Base-by-base conservation (phyloP, 2,888 invertebrate species). In the Pteria penguin region DNA sequence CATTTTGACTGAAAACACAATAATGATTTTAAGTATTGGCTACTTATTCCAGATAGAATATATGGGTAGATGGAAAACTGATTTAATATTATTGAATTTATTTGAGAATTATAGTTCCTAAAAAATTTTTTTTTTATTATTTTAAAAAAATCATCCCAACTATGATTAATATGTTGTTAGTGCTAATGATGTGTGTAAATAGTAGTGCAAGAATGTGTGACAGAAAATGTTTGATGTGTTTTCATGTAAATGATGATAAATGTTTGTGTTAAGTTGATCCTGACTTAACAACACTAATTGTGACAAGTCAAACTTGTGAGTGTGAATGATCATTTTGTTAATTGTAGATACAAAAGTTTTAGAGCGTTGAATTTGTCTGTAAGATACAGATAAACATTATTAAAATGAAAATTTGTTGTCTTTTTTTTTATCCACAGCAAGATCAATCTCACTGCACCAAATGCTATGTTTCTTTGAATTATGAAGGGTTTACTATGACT, bases 311-410 rank as follows among this genome's bases (percentile, higher is more conserved):
- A 60, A 60, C 11, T 26, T 60, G 60, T 60, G 60, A 26, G 60
- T 60, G 60, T 24, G 27, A 11, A 29, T 26, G 45, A 45, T 14
- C 45, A 26, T 29, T 24, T 26, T 60, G 27, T 60, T 60, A 60
- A 55, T 60, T 60, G 60, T 60, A 60, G 60, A 60, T 60, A 11
- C 24, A n/a, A 29, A 29, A 24, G 29, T 67, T 55, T 67, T 67
- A 67, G 67, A 57, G 31, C 52, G 67, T 67, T 67, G 29, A 67
- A 67, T 26, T 27, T 67, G 67, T 67, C 57, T 67, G 67, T 67
- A 54, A 67, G 57, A 67, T 67, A 67, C 54, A 67, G 33, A 67
- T 67, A 52, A 31, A 55, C 65, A 52, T 66, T 66, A 29, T 66
- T 52, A 11, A 52, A 66, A 52, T 26, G 45, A 27, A 11, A 18